Evolutionary conservation across 2,888 invertebrate genomes (phyloP).

Genomic region (Stenotaenia linearis): DNA sequence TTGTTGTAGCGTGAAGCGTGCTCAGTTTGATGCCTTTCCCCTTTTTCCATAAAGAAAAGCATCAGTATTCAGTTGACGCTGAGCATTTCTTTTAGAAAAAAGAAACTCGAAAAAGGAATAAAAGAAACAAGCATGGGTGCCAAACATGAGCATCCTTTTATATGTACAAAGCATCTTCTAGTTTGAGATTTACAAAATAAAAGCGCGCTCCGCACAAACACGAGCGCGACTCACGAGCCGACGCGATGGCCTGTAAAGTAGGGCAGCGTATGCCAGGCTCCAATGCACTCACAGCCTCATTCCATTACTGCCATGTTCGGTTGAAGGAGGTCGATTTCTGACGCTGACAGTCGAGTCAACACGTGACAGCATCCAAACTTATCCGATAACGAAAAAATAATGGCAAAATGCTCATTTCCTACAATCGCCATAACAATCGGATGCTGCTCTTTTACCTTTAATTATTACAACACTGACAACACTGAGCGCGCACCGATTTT

Average conservation of each 20-base stretch:
- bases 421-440: not conserved
- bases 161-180: slow-evolving; percentile 24
- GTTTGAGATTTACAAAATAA: slow-evolving; percentile 22
- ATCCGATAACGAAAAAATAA: not conserved
- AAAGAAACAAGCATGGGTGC: not conserved
- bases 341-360: slow-evolving; percentile 20
- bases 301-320: slow-evolving; percentile 26
- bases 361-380: slow-evolving; percentile 11
- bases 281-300: slow-evolving; percentile 24
- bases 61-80: not conserved
- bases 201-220: not conserved
- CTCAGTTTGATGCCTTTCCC: not conserved
- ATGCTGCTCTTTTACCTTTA: not conserved
- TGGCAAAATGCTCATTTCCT: no score
- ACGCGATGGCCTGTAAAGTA: slow-evolving; percentile 22
- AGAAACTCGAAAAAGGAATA: not conserved
- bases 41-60: not conserved
- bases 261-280: slow-evolving; percentile 12
- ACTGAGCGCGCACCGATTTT: not conserved
- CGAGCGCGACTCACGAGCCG: not conserved
- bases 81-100: not conserved
- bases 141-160: slow-evolving; percentile 21
- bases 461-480: not conserved
- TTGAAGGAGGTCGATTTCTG: slow-evolving; percentile 26
- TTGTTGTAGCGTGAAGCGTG: not conserved